A percentile compares a stretch with the other conserved stretches of the same genome.
Evolutionary conservation across 1,140 invertebrate species (phyloP).

Genomic region (Mamestra configurata): DNA sequence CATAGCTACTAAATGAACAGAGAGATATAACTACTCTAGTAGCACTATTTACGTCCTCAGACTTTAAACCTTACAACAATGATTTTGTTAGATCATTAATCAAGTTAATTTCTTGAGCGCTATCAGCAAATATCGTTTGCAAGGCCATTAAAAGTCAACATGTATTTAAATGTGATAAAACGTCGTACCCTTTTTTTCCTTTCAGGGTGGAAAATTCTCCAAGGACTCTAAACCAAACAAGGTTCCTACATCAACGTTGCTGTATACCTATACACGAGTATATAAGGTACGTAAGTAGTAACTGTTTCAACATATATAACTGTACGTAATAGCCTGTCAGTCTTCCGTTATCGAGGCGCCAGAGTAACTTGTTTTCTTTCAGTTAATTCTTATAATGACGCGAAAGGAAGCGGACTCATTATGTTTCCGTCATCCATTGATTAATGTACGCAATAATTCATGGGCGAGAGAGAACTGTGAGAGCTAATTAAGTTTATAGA

Average conservation of each 20-base stretch:
- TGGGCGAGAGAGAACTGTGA: constrained; percentile 6
- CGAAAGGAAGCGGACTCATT: constrained; percentile 33
- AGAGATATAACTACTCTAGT: too few relatives aligned
- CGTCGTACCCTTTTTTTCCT: constrained; percentile 32
- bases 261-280: neutral
- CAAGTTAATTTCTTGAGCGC: neutral
- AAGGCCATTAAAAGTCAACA: constrained; percentile 25
- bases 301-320: neutral
- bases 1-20: too few relatives aligned
- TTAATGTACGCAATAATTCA: constrained; percentile 41
- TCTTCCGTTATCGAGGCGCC: constrained; percentile 1
- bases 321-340: constrained; percentile 19
- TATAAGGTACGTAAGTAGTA: neutral
- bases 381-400: constrained; percentile 32
- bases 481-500: constrained; percentile 29
- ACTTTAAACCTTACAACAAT: neutral
- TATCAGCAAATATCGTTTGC: neutral
- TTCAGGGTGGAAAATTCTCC: constrained; percentile 2
- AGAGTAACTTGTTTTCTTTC: constrained; percentile 37
- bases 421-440: constrained; percentile 33
- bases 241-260: constrained; percentile 1
- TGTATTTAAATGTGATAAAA: constrained; percentile 20
- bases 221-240: constrained; percentile 16
- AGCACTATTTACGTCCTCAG: too few relatives aligned
- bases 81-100: neutral